These are phyloP conservation scores for Aphelenchoides avenae DNA, from an alignment of 1,140 invertebrate genomes.

Conservation along the genomic window DNA sequence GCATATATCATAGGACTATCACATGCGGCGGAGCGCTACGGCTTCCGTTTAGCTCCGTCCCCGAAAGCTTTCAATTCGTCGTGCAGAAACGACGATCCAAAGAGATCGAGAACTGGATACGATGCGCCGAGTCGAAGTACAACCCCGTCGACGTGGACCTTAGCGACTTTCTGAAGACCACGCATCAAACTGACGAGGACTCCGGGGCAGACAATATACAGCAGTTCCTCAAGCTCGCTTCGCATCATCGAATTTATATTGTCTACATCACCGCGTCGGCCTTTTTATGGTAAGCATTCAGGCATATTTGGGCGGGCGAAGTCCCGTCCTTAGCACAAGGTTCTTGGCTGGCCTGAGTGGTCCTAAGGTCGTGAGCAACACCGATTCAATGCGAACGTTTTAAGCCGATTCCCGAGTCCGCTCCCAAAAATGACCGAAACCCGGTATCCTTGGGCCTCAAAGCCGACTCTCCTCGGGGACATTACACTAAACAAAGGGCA, in stretches of 20 bases:
- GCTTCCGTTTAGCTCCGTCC: constrained; percentile 7
- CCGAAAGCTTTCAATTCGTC: constrained; percentile 12
- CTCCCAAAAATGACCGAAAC: no score
- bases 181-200: background rate
- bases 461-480: no score
- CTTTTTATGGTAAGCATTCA: constrained; percentile 10
- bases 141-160: background rate
- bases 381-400: no score
- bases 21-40: background rate
- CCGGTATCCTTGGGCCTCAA: no score
- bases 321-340: no score
- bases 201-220: background rate
- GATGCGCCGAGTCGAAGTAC: background rate
- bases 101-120: constrained; percentile 8
- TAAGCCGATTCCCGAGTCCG: no score
- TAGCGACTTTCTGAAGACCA: constrained; percentile 6
- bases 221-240: constrained; percentile 3
- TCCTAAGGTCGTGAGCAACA: no score
- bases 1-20: background rate
- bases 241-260: constrained; percentile 1
- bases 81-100: constrained; percentile 8
- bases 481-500: no score
- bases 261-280: constrained; percentile 3
- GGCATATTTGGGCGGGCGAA: no score
- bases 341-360: no score